phyloP scores from a whole-genome alignment of 2,888 invertebrate genomes.

The Schrankia costaestrigalis region DNA sequence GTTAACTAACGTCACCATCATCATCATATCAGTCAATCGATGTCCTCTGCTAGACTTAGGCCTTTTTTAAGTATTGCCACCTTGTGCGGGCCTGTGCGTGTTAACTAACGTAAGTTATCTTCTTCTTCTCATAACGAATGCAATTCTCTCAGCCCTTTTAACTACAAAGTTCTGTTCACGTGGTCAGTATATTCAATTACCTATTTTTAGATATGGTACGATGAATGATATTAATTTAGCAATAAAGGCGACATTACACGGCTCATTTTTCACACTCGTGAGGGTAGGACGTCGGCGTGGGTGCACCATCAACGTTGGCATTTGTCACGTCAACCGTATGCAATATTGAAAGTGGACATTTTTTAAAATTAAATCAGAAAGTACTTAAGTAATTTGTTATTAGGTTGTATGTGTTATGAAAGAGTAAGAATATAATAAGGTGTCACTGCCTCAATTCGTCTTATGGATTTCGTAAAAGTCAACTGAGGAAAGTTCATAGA shows the following conservation, averaged over 20 bases:
- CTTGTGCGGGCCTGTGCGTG: too few relatives aligned
- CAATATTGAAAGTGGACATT: conserved; percentile 19
- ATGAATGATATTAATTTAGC: conserved; percentile 47
- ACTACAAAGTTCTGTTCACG: neutral
- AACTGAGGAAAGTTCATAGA: too few relatives aligned
- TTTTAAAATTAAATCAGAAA: conserved; percentile 5
- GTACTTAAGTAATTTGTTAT: conserved; percentile 2
- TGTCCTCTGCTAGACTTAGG: too few relatives aligned
- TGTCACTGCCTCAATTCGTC: too few relatives aligned
- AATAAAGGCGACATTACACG: conserved; percentile 45
- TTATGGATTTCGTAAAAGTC: too few relatives aligned
- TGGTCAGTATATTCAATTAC: conserved; percentile 37
- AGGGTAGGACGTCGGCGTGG: conserved; percentile 26
- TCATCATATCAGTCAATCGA: too few relatives aligned
- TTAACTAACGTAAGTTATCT: too few relatives aligned
- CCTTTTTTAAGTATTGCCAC: too few relatives aligned
- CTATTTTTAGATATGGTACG: conserved; percentile 36
- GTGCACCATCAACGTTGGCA: conserved; percentile 39
- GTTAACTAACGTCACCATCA: too few relatives aligned
- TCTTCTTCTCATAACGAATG: too few relatives aligned
- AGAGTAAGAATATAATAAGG: neutral
- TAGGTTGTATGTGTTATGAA: too few relatives aligned
- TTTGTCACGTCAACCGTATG: conserved; percentile 44
- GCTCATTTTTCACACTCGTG: conserved; percentile 46
- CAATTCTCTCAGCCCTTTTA: too few relatives aligned